Conservation (phyloP, 2,797 vertebrate genomes). For the Enteromius unitaeniatus region DNA sequence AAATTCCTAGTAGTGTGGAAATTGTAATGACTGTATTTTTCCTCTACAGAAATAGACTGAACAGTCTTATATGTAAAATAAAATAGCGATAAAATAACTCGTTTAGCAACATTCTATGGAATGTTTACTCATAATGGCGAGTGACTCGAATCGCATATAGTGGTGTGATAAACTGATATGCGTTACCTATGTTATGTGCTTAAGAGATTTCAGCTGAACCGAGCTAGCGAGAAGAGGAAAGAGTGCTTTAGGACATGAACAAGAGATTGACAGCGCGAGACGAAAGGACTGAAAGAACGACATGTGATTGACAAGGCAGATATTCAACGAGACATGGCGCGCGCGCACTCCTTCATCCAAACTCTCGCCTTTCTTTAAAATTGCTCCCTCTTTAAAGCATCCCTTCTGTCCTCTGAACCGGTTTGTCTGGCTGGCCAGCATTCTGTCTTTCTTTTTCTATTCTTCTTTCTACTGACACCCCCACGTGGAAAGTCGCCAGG, state of each 20-base stretch:
- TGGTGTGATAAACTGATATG: not conserved
- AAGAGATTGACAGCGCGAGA: constrained; percentile 53
- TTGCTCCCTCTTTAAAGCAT: constrained; percentile 8
- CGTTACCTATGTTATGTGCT: not conserved
- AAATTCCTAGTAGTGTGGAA: not conserved
- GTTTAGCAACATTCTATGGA: not conserved
- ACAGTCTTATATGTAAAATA: not conserved
- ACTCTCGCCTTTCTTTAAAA: constrained; percentile 12
- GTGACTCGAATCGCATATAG: too few relatives aligned
- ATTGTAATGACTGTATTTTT: not conserved
- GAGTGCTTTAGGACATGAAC: constrained; percentile 24
- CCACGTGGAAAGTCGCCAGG: constrained; percentile 11
- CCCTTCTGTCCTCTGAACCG: constrained; percentile 40
- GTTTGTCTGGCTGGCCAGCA: constrained; percentile 46
- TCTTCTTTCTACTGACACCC: not conserved
- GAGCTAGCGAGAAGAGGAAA: constrained; percentile 19
- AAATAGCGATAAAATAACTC: not conserved
- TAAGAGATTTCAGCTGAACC: not conserved
- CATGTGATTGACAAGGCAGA: constrained; percentile 51
- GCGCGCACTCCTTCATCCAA: constrained; percentile 2
- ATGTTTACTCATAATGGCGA: not conserved
- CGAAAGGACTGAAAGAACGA: constrained; percentile 42
- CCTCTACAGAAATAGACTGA: not conserved
- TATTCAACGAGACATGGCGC: constrained; percentile 46
- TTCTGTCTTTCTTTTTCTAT: constrained; percentile 18